Evolutionary conservation across 2,797 vertebrate genomes (phyloP), one percentile per base, ranked within the genome.

Genomic region (Iguana delicatissima): DNA sequence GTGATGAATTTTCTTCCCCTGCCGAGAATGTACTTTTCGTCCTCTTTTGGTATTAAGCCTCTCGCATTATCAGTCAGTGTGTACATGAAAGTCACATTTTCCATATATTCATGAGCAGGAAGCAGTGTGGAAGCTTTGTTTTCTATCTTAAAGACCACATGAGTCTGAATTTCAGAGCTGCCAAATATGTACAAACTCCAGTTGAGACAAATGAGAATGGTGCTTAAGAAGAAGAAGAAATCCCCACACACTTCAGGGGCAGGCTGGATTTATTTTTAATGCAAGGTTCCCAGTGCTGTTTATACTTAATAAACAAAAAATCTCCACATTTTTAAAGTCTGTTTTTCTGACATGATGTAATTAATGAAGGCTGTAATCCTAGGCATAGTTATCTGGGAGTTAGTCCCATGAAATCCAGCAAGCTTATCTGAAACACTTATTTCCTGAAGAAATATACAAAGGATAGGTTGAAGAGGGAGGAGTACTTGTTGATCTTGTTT

Each of bases 41-140:
- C 55, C 52, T 73, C 52, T 89, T 89, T n/a, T n/a, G 50, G 1
- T 57, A 81, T 50, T 62, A 88, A 91, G 52, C 59, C 74, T 67
- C 67, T 92, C 85, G 80, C 76, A 84, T 82, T 84, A 91, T 91
- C 74, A 74, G 88, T 80, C 74, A 72, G 22, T 14, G 32, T 55
- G 35, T 72, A 89, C 1, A 77, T 18, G 88, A 67, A 0, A 73
- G 57, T 10, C 55, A 42, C 13, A 76, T 1, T 42, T 13, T 3
- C 86, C 89, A 46, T 84, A 90, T 29, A 73, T 85, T 87, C n/a
- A 87, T 7, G 59, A 18, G 12, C 62, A 88, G 52, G 2, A 4
- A 91, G 88, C 91, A 95, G 83, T 29, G n/a, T 88, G 82, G 69
- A 72, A 90, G 74, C 72, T 90, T 92, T 91, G 20, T 73, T 32